A percentile compares a stretch with the other conserved stretches of the same genome.
Evolutionary conservation across 2,888 invertebrate species (phyloP).

Genomic region (Agonopterix alstromeriana): DNA sequence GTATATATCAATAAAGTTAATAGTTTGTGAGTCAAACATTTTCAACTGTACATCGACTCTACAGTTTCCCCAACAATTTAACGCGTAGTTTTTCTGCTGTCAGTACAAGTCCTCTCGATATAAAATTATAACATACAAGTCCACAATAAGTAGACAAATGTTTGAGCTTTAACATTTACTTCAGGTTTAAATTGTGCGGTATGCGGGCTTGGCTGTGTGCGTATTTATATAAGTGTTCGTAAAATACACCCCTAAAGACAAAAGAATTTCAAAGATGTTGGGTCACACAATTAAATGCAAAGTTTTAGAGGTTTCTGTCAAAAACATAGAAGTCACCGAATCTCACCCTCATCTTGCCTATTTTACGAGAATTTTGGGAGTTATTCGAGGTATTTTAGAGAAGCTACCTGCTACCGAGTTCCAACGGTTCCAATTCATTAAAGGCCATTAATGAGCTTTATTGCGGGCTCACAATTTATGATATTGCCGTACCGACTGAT

Average conservation of each 20-base stretch:
- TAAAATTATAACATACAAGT: conserved; percentile 6
- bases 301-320: conserved; percentile 39
- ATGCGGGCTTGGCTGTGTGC: not conserved
- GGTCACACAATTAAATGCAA: conserved; percentile 46
- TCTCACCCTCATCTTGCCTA: conserved; percentile 39
- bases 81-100: conserved; percentile 18
- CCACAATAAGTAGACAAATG: conserved; percentile 15
- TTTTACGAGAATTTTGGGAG: conserved; percentile 46
- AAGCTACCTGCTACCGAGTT: conserved; percentile 57
- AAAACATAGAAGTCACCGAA: conserved; percentile 20
- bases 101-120: conserved; percentile 7
- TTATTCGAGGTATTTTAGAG: conserved; percentile 43
- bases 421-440: conserved; percentile 59
- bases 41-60: conserved; percentile 10
- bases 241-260: conserved; percentile 8
- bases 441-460: conserved; percentile 61
- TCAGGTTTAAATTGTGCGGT: not conserved
- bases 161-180: conserved; percentile 13
- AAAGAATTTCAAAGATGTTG: conserved; percentile 29
- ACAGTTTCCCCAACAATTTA: conserved; percentile 17
- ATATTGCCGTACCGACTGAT: conserved; percentile 39
- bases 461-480: conserved; percentile 54
- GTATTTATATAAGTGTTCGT: not conserved
- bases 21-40: too few species aligned
- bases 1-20: too few species aligned